Conservation (phyloP, 2,113 vertebrate genomes). For the Eleginops maclovinus region DNA sequence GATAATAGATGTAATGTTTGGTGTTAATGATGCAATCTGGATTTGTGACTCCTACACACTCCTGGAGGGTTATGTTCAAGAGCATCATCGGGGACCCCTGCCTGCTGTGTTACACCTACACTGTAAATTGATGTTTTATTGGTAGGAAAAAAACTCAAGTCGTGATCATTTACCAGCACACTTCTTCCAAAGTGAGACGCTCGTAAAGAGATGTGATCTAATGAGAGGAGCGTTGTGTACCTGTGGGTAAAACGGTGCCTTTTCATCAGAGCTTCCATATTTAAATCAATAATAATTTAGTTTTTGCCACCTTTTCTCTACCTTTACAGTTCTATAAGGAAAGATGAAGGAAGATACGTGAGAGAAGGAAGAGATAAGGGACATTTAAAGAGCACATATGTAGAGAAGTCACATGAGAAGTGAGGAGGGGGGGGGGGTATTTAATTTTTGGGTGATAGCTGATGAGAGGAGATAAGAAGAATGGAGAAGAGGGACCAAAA, state of each 20-base stretch:
- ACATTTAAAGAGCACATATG: slow-evolving; percentile 1
- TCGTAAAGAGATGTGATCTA: slow-evolving; percentile 25
- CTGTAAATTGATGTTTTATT: slow-evolving; percentile 59
- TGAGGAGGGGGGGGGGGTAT: slow-evolving; percentile 3
- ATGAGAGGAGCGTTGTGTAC: slow-evolving; percentile 18
- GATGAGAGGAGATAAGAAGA: slow-evolving; percentile 16
- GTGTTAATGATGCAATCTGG: slow-evolving; percentile 68
- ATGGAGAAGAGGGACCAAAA: neutral
- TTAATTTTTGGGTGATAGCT: slow-evolving; percentile 28
- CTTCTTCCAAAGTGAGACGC: slow-evolving; percentile 10
- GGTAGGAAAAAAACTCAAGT: slow-evolving; percentile 43
- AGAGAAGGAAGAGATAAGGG: neutral
- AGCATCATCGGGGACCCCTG: slow-evolving; percentile 33
- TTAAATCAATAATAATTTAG: neutral
- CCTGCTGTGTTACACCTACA: slow-evolving; percentile 51
- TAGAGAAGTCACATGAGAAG: slow-evolving; percentile 15
- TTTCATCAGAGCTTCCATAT: slow-evolving; percentile 15
- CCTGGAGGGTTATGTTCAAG: slow-evolving; percentile 57
- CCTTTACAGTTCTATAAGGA: neutral
- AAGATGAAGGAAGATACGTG: neutral
- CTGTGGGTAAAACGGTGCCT: neutral
- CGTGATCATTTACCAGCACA: slow-evolving; percentile 22
- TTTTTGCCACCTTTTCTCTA: slow-evolving; percentile 3
- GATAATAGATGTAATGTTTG: slow-evolving; percentile 57
- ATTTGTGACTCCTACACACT: slow-evolving; percentile 61